These are phyloP conservation scores for Anisognathus igniventris DNA, from an alignment of 2,797 vertebrate species.

Conservation along the genomic window DNA sequence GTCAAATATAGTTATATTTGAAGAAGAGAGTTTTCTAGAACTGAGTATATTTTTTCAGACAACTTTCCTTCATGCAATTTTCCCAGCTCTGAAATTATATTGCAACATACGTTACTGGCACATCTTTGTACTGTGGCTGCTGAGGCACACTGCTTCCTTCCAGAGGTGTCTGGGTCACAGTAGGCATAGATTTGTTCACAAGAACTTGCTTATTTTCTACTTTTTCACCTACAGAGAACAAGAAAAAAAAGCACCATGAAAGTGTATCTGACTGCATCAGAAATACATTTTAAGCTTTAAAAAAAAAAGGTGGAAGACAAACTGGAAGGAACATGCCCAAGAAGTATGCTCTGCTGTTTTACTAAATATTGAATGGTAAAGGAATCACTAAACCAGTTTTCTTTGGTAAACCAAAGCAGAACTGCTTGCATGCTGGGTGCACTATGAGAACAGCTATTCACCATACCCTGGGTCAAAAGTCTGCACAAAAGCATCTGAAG, in stretches of 20 bases:
- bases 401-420: not conserved
- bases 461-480: not conserved
- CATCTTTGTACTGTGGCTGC: constrained; percentile 95
- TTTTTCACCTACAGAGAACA: constrained; percentile 83
- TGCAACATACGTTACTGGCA: constrained; percentile 88
- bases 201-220: constrained; percentile 97
- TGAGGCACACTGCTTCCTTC: constrained; percentile 91
- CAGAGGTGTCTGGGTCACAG: constrained; percentile 94
- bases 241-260: not conserved
- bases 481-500: not conserved
- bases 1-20: not conserved
- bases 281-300: not conserved
- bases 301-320: not conserved
- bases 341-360: not conserved
- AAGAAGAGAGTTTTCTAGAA: not conserved
- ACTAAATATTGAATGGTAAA: not conserved
- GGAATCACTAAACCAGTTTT: not conserved
- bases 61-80: not conserved
- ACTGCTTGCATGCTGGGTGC: not conserved
- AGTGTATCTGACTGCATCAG: not conserved
- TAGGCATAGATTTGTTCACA: constrained; percentile 98
- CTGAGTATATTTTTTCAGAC: not conserved
- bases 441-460: not conserved
- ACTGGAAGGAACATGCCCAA: not conserved
- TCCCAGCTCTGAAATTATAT: not conserved